Conservation (phyloP, 2,113 vertebrate species). For the Hystrix brachyura region DNA sequence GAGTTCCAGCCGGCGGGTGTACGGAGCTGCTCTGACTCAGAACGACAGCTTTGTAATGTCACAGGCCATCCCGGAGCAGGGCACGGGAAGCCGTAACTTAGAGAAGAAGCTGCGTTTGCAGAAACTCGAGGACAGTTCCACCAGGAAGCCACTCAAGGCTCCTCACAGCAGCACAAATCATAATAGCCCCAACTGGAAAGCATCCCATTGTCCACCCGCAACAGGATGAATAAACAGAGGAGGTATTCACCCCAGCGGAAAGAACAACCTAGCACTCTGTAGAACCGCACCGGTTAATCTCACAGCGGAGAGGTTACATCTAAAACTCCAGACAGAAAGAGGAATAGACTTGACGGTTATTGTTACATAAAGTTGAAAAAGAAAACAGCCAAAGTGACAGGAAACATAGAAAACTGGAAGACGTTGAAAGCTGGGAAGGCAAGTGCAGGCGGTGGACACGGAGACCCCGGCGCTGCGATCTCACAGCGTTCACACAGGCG, state of each 20-base stretch:
- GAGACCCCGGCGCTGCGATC: not conserved
- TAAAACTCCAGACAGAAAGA: not conserved
- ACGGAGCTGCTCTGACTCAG: rapidly evolving
- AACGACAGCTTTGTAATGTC: rapidly evolving
- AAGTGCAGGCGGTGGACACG: rapidly evolving
- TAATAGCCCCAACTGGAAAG: not conserved
- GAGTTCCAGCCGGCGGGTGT: not conserved
- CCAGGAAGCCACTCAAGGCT: rapidly evolving
- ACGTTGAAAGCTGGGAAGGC: rapidly evolving
- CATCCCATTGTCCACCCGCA: rapidly evolving
- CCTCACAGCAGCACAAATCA: rapidly evolving
- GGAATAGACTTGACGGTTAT: rapidly evolving
- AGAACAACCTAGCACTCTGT: rapidly evolving
- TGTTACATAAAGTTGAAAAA: not conserved
- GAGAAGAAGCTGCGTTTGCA: not conserved
- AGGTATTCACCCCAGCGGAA: rapidly evolving
- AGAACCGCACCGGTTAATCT: not conserved
- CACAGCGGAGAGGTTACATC: not conserved
- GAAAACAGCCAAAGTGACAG: not conserved
- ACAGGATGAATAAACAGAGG: rapidly evolving
- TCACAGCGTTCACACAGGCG: not conserved
- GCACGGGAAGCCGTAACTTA: not conserved
- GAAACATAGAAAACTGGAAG: not conserved
- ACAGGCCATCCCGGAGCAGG: rapidly evolving
- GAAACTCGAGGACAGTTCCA: rapidly evolving